phyloP scores from a whole-genome alignment of 1,140 invertebrate genomes.

The Papilio aristodemus region DNA sequence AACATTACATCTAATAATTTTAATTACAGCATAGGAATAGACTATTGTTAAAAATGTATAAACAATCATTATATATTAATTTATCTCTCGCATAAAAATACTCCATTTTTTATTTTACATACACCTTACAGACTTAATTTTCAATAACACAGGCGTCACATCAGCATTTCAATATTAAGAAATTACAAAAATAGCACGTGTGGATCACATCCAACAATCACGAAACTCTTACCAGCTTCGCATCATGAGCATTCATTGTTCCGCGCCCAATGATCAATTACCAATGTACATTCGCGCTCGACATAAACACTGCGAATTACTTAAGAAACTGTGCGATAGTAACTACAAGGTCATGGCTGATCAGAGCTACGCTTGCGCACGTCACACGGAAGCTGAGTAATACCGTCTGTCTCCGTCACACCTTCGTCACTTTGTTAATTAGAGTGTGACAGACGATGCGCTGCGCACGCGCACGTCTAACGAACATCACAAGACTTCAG shows the following conservation, averaged over 20 bases:
- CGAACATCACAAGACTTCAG: conserved; percentile 61
- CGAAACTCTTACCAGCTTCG: neutral
- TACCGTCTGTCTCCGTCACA: conserved; percentile 48
- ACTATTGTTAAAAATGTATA: no score
- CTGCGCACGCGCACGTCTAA: conserved; percentile 40
- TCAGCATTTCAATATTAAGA: neutral
- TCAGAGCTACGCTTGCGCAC: conserved; percentile 50
- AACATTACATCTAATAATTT: no score
- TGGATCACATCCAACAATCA: neutral
- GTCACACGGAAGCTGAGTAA: conserved; percentile 37
- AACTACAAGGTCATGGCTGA: conserved; percentile 72
- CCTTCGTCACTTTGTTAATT: conserved; percentile 35
- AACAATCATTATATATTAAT: no score
- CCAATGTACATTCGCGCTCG: conserved; percentile 18
- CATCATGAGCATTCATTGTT: conserved; percentile 18
- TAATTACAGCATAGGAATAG: no score
- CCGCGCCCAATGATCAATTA: conserved; percentile 29
- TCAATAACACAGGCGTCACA: no score
- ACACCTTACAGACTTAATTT: no score
- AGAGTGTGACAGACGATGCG: conserved; percentile 41
- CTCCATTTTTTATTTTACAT: no score
- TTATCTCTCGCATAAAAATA: no score
- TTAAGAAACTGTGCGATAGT: conserved; percentile 54
- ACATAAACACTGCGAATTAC: conserved; percentile 56
- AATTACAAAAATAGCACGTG: neutral